Percentiles rank a stretch among this genome's conserved stretches.
Conservation (phyloP, 2,113 vertebrate genomes). For the Marmota monax region DNA sequence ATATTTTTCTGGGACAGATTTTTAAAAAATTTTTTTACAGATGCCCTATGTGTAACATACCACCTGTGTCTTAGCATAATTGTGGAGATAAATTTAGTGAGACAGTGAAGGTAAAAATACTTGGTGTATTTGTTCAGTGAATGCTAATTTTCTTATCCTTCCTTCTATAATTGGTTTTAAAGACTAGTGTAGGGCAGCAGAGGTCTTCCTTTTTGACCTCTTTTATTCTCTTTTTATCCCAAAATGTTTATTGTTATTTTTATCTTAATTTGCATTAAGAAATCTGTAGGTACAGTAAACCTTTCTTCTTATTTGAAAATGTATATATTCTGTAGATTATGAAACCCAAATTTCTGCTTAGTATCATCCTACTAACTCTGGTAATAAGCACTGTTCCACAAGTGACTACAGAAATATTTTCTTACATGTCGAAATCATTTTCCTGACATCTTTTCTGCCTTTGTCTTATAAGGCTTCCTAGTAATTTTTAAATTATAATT, state of each 20-base stretch:
- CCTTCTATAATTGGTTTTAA: background rate
- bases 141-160: background rate
- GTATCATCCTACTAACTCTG: background rate
- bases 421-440: background rate
- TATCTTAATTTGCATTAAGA: conserved; percentile 58
- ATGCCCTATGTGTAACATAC: background rate
- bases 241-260: conserved; percentile 38
- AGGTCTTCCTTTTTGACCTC: background rate
- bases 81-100: conserved; percentile 19
- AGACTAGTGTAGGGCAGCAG: background rate
- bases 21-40: conserved; percentile 1
- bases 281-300: conserved; percentile 1
- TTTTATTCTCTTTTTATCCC: background rate
- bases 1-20: conserved; percentile 10
- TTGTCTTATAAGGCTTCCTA: background rate
- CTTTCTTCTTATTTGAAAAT: conserved; percentile 39
- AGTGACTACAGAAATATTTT: background rate
- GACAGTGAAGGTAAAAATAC: background rate
- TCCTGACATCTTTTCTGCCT: conserved; percentile 2
- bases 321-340: background rate
- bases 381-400: background rate
- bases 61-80: background rate
- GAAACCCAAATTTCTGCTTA: background rate
- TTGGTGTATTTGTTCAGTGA: background rate
- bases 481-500: conserved; percentile 37